Evolutionary conservation across 2,797 vertebrate species (phyloP).

Genomic region (Podargus strigoides): DNA sequence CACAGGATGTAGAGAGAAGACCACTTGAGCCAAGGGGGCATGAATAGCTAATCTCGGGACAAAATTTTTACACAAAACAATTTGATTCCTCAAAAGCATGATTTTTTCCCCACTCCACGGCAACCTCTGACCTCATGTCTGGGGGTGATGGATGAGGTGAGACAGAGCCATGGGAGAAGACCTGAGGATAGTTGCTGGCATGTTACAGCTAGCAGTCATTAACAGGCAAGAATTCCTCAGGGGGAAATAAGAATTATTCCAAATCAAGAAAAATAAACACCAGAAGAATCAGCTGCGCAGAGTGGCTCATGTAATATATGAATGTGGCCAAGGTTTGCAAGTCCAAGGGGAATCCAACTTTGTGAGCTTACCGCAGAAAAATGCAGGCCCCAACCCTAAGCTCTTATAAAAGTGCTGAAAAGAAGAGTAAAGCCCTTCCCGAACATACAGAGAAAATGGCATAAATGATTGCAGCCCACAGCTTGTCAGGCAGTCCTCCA

Average conservation of each 20-base stretch:
- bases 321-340: slow-evolving; percentile 58
- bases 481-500: background rate
- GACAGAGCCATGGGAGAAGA: slow-evolving; percentile 36
- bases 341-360: slow-evolving; percentile 18
- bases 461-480: slow-evolving; percentile 19
- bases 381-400: slow-evolving; percentile 41
- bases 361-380: slow-evolving; percentile 64
- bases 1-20: too few relatives aligned
- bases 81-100: background rate
- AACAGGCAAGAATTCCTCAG: slow-evolving; percentile 36
- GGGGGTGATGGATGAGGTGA: slow-evolving; percentile 15
- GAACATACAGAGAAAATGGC: background rate
- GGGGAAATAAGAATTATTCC: slow-evolving; percentile 63
- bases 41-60: background rate
- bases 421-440: slow-evolving; percentile 31
- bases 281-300: slow-evolving; percentile 10
- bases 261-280: slow-evolving; percentile 64
- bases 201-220: slow-evolving; percentile 31
- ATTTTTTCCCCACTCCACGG: background rate
- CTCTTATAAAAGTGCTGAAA: slow-evolving; percentile 55
- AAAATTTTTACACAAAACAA: slow-evolving; percentile 7
- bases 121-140: slow-evolving; percentile 3
- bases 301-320: slow-evolving; percentile 50
- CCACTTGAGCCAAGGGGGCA: background rate
- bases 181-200: background rate